Percentiles rank a stretch among this genome's conserved stretches.
These are phyloP conservation scores for Leiothrix lutea DNA, from an alignment of 2,113 vertebrate species.

Conservation along the genomic window DNA sequence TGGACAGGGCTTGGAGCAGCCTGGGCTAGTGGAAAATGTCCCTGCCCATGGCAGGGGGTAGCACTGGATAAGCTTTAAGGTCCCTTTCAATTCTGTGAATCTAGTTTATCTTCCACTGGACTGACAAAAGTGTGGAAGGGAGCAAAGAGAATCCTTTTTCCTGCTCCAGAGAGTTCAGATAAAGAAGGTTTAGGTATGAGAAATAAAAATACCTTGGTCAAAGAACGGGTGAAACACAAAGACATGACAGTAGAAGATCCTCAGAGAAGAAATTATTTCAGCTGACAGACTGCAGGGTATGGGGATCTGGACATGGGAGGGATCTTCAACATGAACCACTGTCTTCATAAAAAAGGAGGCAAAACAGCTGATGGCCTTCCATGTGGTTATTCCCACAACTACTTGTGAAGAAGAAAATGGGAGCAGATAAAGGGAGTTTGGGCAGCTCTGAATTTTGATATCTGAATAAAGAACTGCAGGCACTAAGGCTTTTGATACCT, in stretches of 20 bases:
- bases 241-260: neutral
- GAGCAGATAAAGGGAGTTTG: neutral
- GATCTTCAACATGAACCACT: neutral
- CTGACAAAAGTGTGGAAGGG: neutral
- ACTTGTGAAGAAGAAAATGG: neutral
- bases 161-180: neutral
- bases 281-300: neutral
- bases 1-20: accelerated
- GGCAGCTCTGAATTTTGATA: neutral
- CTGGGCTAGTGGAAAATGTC: accelerated
- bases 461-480: neutral
- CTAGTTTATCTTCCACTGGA: neutral
- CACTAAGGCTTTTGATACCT: neutral
- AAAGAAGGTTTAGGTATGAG: neutral
- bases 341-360: neutral
- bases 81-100: neutral
- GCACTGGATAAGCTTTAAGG: accelerated
- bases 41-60: neutral
- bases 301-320: neutral
- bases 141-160: neutral
- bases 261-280: neutral
- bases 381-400: neutral
- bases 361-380: neutral
- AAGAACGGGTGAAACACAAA: neutral
- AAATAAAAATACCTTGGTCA: neutral